A percentile compares a stretch with the other conserved stretches of the same genome.
phyloP scores from a whole-genome alignment of 2,113 vertebrate species.

The Neopipo cinnamomea region DNA sequence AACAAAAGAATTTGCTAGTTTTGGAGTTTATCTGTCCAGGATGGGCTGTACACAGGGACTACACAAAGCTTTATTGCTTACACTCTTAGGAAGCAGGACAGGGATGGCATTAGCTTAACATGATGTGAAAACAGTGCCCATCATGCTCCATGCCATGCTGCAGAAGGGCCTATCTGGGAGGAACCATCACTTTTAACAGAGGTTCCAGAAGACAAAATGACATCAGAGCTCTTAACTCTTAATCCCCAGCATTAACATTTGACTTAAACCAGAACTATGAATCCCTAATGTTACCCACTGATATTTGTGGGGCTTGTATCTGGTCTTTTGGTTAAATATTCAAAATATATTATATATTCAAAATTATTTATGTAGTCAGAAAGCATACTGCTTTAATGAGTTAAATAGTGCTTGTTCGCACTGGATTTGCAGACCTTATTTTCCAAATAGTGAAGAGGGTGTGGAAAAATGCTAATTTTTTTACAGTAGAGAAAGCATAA shows the following conservation, averaged over 20 bases:
- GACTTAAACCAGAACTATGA: background rate
- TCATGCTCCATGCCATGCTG: background rate
- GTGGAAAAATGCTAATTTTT: background rate
- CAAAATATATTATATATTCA: background rate
- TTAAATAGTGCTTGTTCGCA: background rate
- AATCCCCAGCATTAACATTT: background rate
- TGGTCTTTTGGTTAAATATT: background rate
- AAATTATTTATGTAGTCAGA: background rate
- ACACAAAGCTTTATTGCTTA: background rate
- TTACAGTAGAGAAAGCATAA: background rate
- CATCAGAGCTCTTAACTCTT: background rate
- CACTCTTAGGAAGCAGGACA: background rate
- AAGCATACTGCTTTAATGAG: background rate
- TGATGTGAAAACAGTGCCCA: accelerated
- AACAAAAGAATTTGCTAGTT: background rate
- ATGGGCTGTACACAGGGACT: background rate
- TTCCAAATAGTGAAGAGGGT: background rate
- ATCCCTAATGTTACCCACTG: background rate
- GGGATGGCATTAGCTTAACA: background rate
- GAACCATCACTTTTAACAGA: background rate
- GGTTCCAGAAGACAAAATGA: background rate
- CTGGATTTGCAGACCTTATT: background rate
- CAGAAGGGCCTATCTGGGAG: background rate
- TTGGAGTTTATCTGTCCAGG: background rate
- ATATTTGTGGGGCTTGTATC: background rate